Base-by-base conservation (phyloP, 2,888 invertebrate genomes). In the Lithophane socia region DNA sequence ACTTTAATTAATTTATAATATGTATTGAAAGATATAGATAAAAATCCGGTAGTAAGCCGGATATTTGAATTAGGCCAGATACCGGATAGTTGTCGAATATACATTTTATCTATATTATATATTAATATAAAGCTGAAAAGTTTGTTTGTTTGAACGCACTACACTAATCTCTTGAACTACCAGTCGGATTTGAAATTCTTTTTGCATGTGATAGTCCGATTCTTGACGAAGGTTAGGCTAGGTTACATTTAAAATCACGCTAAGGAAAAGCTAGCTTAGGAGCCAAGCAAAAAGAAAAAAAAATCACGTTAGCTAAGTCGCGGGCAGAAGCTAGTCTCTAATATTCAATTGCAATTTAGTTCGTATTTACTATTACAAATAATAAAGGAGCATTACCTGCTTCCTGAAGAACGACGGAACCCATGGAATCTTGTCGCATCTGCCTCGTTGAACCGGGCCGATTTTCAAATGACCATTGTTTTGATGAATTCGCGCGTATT, bases 391-490 rank as follows among this genome's bases (percentile, higher is more conserved):
- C 1, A 47, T 75, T 80, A 96, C 96, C 97, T 85, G 95, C 94
- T 85, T 96, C 96, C 0, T 93, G 92, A 4, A 96, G 92, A 8
- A 97, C 95, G 49, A 97, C 97, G 70, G 97, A 97, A n/a, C 97
- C 97, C 3, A 97, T 97, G 12, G 97, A 97, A 91, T 97, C 97
- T 91, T 97, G 97, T 75, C 93, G 95, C 65, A 95, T 87, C 37
- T 87, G 91, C 42, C 92, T 91, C 54, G 92, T 89, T 84, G 94
- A 92, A 1, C 84, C 85, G 0, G 91, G 89, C 10, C 93, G 93
- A 3, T 87, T 82, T 77, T 90, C 91, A 65, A 54, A 0, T 49
- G 95, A 92, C 94, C 95, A 94, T 68, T 91, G 94, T 89, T 94
- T 97, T 78, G 94, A 93, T 3, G 97, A 95, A 87, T 97, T 97